phyloP scores from a whole-genome alignment of 2,888 invertebrate species.

The Macropis europaea region DNA sequence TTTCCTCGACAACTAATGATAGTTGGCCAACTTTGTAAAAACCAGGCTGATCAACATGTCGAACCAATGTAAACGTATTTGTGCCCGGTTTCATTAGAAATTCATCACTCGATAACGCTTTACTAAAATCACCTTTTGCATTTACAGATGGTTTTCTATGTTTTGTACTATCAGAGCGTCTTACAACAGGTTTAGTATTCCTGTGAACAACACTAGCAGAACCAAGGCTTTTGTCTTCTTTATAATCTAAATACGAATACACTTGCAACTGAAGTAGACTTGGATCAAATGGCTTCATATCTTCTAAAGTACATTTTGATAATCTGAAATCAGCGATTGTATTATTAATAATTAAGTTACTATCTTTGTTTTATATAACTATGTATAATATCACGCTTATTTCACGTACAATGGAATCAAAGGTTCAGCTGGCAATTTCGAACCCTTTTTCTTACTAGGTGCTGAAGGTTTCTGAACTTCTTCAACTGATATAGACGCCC shows the following conservation, averaged over 20 bases:
- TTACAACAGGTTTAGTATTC: conserved; percentile 84
- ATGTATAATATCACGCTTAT: conserved; percentile 21
- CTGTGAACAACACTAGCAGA: conserved; percentile 88
- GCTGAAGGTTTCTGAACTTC: conserved; percentile 79
- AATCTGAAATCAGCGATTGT: conserved; percentile 78
- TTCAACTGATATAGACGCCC: conserved; percentile 85
- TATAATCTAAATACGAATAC: conserved; percentile 87
- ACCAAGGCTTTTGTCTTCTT: conserved; percentile 90
- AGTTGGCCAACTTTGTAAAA: conserved; percentile 87
- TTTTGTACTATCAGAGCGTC: conserved; percentile 87
- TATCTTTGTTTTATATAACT: neutral
- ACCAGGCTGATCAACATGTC: conserved; percentile 85
- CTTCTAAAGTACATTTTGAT: conserved; percentile 81
- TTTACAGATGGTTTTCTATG: conserved; percentile 86
- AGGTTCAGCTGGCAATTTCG: conserved; percentile 79
- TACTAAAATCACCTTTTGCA: conserved; percentile 84
- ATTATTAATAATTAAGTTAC: neutral
- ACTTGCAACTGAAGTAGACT: conserved; percentile 84
- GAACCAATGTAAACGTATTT: conserved; percentile 84
- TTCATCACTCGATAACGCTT: conserved; percentile 82
- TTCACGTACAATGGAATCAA: conserved; percentile 77
- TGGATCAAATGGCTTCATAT: conserved; percentile 84
- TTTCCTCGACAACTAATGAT: conserved; percentile 84
- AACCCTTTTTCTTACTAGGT: conserved; percentile 80
- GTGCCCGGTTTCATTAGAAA: conserved; percentile 84